Percentiles rank a stretch among this genome's conserved stretches.
Evolutionary conservation across 2,888 invertebrate species (phyloP).

Genomic region (Tortricodes alternella): DNA sequence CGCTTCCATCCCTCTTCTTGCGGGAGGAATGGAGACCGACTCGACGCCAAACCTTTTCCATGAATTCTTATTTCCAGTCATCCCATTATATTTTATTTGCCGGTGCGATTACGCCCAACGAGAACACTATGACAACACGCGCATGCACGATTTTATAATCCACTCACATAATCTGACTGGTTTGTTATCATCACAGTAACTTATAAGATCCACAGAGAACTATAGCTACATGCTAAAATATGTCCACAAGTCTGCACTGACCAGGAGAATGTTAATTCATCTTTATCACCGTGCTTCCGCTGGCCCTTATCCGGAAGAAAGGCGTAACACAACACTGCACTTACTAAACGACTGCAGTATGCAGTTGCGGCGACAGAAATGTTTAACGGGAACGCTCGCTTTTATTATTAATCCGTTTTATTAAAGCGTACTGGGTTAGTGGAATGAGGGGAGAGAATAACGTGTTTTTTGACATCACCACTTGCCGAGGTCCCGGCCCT

Average conservation of each 20-base stretch:
- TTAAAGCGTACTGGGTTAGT: constrained; percentile 78
- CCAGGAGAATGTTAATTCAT: constrained; percentile 1
- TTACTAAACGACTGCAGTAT: constrained; percentile 26
- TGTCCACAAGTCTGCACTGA: not conserved
- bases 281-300: constrained; percentile 18
- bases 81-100: constrained; percentile 68
- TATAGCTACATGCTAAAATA: not conserved
- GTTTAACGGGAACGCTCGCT: constrained; percentile 48
- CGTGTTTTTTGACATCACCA: constrained; percentile 80
- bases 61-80: constrained; percentile 77
- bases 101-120: constrained; percentile 32
- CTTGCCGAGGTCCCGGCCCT: constrained; percentile 72
- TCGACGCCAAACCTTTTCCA: constrained; percentile 83
- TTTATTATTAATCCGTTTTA: constrained; percentile 62
- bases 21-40: constrained; percentile 83
- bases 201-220: not conserved
- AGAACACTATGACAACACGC: constrained; percentile 25
- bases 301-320: constrained; percentile 13
- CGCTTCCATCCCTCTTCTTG: constrained; percentile 82
- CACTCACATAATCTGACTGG: constrained; percentile 15
- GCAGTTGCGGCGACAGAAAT: constrained; percentile 28
- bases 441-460: constrained; percentile 78
- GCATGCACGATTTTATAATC: constrained; percentile 6
- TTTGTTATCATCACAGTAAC: constrained; percentile 9
- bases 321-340: constrained; percentile 30